phyloP scores from a whole-genome alignment of 2,888 invertebrate genomes.

The Myopa tessellatipennis region DNA sequence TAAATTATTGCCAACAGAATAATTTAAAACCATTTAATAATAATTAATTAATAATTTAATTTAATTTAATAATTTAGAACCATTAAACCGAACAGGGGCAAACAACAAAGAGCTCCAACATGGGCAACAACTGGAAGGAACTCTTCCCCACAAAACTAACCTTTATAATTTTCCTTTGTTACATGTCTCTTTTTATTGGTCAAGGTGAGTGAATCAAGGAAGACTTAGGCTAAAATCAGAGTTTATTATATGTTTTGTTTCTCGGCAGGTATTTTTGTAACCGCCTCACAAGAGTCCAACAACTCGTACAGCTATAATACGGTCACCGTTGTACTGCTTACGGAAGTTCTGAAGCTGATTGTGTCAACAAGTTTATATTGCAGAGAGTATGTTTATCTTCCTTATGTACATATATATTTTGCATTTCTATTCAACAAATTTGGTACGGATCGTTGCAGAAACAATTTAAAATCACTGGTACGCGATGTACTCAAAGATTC shows the following conservation, averaged over 20 bases:
- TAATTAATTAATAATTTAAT: too few species aligned
- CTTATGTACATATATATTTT: neutral
- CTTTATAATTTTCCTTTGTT: constrained; percentile 82
- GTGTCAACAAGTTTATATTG: constrained; percentile 79
- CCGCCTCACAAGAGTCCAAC: constrained; percentile 85
- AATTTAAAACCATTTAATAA: too few species aligned
- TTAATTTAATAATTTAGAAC: too few species aligned
- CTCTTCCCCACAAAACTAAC: constrained; percentile 88
- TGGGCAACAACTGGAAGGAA: constrained; percentile 71
- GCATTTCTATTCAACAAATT: neutral
- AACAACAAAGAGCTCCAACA: constrained; percentile 43
- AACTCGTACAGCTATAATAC: constrained; percentile 89
- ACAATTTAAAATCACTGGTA: constrained; percentile 55
- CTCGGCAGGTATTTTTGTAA: constrained; percentile 88
- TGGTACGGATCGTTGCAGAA: constrained; percentile 46
- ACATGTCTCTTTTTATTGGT: constrained; percentile 89
- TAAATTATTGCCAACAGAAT: too few species aligned
- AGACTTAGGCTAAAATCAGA: neutral
- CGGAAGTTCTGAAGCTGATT: constrained; percentile 86
- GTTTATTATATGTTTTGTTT: neutral
- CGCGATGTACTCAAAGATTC: constrained; percentile 71
- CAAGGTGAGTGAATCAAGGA: constrained; percentile 77
- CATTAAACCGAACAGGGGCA: neutral
- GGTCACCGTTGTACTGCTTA: constrained; percentile 86
- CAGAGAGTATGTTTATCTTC: constrained; percentile 72